These are phyloP conservation scores for Colossoma macropomum DNA, from an alignment of 2,113 vertebrate genomes.

Conservation along the genomic window DNA sequence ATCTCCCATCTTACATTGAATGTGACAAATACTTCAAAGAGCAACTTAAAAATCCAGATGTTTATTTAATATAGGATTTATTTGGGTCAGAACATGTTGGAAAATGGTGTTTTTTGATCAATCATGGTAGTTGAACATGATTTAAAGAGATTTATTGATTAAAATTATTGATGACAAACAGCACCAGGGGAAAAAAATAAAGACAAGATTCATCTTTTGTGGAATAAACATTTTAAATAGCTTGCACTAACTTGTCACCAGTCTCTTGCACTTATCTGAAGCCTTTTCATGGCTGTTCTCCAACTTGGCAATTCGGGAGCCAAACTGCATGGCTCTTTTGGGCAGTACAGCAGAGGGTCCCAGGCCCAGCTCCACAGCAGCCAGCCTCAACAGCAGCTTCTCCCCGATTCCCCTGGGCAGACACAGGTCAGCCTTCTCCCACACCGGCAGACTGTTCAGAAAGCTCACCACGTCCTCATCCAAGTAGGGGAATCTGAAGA, in stretches of 20 bases:
- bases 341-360: conserved; percentile 80
- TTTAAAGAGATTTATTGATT: not conserved
- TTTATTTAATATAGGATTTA: conserved; percentile 72
- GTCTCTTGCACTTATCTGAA: conserved; percentile 86
- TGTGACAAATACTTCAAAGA: conserved; percentile 80
- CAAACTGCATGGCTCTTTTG: conserved; percentile 96
- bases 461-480: conserved; percentile 93
- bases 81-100: conserved; percentile 1
- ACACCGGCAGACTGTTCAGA: conserved; percentile 86
- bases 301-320: conserved; percentile 93
- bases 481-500: conserved; percentile 90
- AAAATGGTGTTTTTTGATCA: not conserved
- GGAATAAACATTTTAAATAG: not conserved
- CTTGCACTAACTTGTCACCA: conserved; percentile 65
- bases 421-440: conserved; percentile 86
- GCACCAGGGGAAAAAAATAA: not conserved
- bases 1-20: conserved; percentile 75
- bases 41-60: conserved; percentile 59
- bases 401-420: conserved; percentile 90
- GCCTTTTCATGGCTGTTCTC: conserved; percentile 87
- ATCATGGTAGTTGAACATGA: not conserved
- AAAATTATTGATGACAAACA: not conserved
- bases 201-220: not conserved
- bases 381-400: conserved; percentile 88
- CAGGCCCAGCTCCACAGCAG: conserved; percentile 83